Evolutionary conservation across 2,797 vertebrate species (phyloP).

Genomic region (Spea hammondii): DNA sequence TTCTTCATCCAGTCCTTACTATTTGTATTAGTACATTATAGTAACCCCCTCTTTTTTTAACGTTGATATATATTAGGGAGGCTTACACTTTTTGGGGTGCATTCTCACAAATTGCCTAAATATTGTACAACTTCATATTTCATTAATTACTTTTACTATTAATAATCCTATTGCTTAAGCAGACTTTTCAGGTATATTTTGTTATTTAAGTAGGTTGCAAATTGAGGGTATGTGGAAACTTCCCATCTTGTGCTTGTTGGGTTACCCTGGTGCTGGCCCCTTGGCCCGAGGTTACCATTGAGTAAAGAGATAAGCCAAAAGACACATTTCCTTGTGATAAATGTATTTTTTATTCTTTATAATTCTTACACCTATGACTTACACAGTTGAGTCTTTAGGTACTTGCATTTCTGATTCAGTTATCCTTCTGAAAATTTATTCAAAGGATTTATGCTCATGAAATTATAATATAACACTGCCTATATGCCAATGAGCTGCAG

Average conservation of each 20-base stretch:
- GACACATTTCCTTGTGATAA: constrained; percentile 47
- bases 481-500: constrained; percentile 79
- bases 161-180: background rate
- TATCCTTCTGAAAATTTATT: constrained; percentile 80
- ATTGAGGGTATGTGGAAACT: constrained; percentile 6
- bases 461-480: constrained; percentile 80
- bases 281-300: constrained; percentile 11
- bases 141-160: too few relatives aligned
- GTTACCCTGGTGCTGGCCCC: background rate
- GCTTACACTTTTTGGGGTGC: too few relatives aligned
- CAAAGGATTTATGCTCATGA: constrained; percentile 82
- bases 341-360: constrained; percentile 40
- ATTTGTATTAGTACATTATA: too few relatives aligned
- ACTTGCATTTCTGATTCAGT: constrained; percentile 79
- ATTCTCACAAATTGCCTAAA: background rate
- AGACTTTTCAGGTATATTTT: constrained; percentile 2
- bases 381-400: constrained; percentile 70
- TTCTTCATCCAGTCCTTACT: too few relatives aligned
- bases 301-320: constrained; percentile 31
- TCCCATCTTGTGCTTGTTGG: background rate
- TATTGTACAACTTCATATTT: background rate
- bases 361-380: constrained; percentile 59
- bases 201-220: constrained; percentile 3
- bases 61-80: too few relatives aligned
- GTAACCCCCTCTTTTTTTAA: too few relatives aligned